Percentiles rank a stretch among this genome's conserved stretches.
These are phyloP conservation scores for Drosophila sproati DNA, from an alignment of 1,140 invertebrate species.

Conservation along the genomic window DNA sequence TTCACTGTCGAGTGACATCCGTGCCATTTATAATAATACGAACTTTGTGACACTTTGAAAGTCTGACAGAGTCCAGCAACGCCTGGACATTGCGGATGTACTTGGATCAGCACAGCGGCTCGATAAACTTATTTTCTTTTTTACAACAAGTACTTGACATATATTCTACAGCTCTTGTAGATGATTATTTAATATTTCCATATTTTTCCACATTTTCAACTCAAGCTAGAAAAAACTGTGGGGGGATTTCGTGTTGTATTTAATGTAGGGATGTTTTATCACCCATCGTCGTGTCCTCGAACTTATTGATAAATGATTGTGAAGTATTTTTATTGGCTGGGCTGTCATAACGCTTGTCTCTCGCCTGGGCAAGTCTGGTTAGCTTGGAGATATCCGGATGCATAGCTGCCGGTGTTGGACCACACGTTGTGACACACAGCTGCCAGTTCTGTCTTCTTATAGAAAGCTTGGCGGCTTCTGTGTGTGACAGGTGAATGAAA, in stretches of 20 bases:
- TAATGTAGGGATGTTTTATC: slow-evolving; percentile 4
- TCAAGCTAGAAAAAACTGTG: neutral
- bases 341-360: slow-evolving; percentile 50
- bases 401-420: slow-evolving; percentile 21
- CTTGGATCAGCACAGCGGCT: slow-evolving; percentile 17
- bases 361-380: slow-evolving; percentile 28
- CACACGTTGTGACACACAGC: slow-evolving; percentile 59
- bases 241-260: slow-evolving; percentile 3
- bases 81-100: slow-evolving; percentile 1
- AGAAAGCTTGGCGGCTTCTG: slow-evolving; percentile 80
- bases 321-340: slow-evolving; percentile 76
- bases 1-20: slow-evolving; percentile 37
- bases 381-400: slow-evolving; percentile 23
- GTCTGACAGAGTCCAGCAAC: slow-evolving; percentile 45
- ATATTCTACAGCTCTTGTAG: slow-evolving; percentile 53
- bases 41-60: slow-evolving; percentile 79
- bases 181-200: slow-evolving; percentile 72
- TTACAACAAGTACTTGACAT: slow-evolving; percentile 39
- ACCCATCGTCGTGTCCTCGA: slow-evolving; percentile 11
- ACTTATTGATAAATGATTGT: slow-evolving; percentile 79
- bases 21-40: slow-evolving; percentile 70
- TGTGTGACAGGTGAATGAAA: slow-evolving; percentile 79
- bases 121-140: slow-evolving; percentile 39
- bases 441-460: slow-evolving; percentile 62
- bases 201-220: slow-evolving; percentile 48